These are phyloP conservation scores for Dromiciops gliroides DNA, from an alignment of 2,113 vertebrate species.

Conservation along the genomic window DNA sequence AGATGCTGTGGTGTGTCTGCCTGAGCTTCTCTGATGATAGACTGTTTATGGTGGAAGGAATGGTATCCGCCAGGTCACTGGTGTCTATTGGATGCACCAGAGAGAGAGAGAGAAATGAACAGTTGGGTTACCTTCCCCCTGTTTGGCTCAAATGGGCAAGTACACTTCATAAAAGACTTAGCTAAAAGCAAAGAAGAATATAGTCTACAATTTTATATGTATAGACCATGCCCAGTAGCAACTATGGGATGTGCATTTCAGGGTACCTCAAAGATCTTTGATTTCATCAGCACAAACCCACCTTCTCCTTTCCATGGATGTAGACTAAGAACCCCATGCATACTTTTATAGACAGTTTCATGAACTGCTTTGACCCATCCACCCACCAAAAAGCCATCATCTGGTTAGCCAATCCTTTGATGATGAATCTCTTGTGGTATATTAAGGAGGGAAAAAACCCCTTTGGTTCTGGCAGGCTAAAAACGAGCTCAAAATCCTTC, in stretches of 20 bases:
- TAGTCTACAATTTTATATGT: conserved; percentile 16
- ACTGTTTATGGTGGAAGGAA: background rate
- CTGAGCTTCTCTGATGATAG: background rate
- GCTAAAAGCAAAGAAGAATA: conserved; percentile 12
- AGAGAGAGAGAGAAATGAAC: background rate
- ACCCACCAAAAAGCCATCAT: background rate
- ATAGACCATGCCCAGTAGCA: background rate
- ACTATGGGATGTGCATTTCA: background rate
- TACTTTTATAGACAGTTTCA: background rate
- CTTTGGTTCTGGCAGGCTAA: conserved; percentile 6
- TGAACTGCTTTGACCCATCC: background rate
- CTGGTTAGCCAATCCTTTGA: background rate
- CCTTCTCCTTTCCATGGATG: background rate
- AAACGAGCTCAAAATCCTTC: conserved; percentile 9
- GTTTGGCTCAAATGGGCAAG: conserved; percentile 20
- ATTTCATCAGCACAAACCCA: background rate
- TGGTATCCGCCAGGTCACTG: background rate
- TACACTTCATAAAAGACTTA: conserved; percentile 29
- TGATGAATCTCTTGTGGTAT: background rate
- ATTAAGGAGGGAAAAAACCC: background rate
- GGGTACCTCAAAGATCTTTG: background rate
- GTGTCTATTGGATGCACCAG: background rate
- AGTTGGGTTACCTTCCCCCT: background rate
- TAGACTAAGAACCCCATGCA: background rate
- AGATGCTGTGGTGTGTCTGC: background rate